phyloP scores from a whole-genome alignment of 2,797 vertebrate species.

The Enteromius viviparus region DNA sequence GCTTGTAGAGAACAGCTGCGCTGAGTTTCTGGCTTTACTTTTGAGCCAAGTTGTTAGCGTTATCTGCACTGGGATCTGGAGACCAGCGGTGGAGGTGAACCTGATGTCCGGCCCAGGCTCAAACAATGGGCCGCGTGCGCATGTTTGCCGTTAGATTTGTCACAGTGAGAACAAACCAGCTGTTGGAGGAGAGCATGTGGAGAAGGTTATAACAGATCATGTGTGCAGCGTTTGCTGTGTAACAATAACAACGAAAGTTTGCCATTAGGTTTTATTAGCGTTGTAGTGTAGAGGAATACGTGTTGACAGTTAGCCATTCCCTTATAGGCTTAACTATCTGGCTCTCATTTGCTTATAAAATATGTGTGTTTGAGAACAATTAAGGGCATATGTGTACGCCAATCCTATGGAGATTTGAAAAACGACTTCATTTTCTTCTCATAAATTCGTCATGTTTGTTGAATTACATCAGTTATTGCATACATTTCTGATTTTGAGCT shows the following conservation, averaged over 20 bases:
- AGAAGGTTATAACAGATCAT: slow-evolving; percentile 21
- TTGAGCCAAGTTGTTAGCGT: slow-evolving; percentile 39
- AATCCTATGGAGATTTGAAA: slow-evolving; percentile 42
- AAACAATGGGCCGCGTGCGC: slow-evolving; percentile 47
- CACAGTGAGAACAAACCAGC: slow-evolving; percentile 40
- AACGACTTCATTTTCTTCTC: not conserved
- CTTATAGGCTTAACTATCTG: slow-evolving; percentile 62
- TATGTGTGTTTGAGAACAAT: slow-evolving; percentile 67
- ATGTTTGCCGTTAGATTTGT: slow-evolving; percentile 52
- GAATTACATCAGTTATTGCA: not conserved
- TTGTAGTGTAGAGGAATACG: slow-evolving; percentile 46
- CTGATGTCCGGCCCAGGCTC: slow-evolving; percentile 48
- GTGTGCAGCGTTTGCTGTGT: slow-evolving; percentile 22
- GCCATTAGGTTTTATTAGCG: slow-evolving; percentile 42
- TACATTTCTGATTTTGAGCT: not conserved
- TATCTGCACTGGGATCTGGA: slow-evolving; percentile 57
- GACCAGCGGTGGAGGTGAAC: slow-evolving; percentile 55
- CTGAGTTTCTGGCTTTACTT: slow-evolving; percentile 10
- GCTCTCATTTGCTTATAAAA: slow-evolving; percentile 68
- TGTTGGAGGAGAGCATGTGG: slow-evolving; percentile 38
- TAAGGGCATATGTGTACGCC: slow-evolving; percentile 60
- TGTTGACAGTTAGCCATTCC: slow-evolving; percentile 60
- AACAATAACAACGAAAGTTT: slow-evolving; percentile 42
- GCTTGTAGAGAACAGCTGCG: slow-evolving; percentile 35
- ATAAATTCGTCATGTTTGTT: not conserved